Conservation (phyloP, 1,140 invertebrate genomes). For the Microplitis mediator region DNA sequence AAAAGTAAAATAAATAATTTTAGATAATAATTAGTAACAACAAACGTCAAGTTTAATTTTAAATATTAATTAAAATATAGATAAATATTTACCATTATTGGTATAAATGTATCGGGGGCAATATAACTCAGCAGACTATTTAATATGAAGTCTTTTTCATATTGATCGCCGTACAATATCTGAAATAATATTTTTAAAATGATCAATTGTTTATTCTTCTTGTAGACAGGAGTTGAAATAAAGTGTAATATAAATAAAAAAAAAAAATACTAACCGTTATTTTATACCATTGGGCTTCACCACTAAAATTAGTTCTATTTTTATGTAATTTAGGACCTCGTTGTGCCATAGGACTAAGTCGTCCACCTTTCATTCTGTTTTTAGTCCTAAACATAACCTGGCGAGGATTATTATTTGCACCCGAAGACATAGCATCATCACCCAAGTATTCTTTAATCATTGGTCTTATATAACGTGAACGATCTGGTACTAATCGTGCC, state of each 20-base stretch:
- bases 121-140: conserved; percentile 67
- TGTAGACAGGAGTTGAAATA: background rate
- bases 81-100: conserved; percentile 61
- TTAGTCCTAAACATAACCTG: conserved; percentile 35
- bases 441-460: conserved; percentile 13
- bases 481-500: background rate
- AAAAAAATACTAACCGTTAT: conserved; percentile 59
- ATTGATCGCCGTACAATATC: conserved; percentile 76
- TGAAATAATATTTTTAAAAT: conserved; percentile 43
- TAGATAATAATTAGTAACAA: conserved; percentile 11
- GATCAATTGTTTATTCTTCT: background rate
- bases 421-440: conserved; percentile 44
- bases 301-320: conserved; percentile 5
- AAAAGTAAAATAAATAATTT: conserved; percentile 34
- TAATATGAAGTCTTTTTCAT: conserved; percentile 72
- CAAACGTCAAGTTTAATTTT: background rate
- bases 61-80: background rate
- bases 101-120: conserved; percentile 69
- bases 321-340: conserved; percentile 23
- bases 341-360: conserved; percentile 42
- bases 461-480: background rate
- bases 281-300: conserved; percentile 65
- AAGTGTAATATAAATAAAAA: conserved; percentile 1
- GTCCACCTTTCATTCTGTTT: conserved; percentile 34
- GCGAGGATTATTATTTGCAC: conserved; percentile 37